phyloP scores from a whole-genome alignment of 2,888 invertebrate genomes.

The Seladonia tumulorum region DNA sequence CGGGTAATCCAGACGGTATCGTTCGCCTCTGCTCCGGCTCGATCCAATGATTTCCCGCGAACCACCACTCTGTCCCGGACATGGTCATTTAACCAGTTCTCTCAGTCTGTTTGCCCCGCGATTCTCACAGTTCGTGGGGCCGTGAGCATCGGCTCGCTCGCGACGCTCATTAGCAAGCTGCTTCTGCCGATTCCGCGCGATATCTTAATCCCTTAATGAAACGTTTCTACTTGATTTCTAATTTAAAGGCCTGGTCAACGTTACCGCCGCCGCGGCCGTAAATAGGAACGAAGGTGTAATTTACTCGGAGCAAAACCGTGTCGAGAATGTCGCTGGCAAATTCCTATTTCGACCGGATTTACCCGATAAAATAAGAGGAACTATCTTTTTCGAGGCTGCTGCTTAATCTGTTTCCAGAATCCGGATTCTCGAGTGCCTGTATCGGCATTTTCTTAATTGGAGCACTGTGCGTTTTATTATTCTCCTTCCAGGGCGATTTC shows the following conservation, averaged over 20 bases:
- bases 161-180: slow-evolving; percentile 61
- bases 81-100: slow-evolving; percentile 42
- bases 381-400: background rate
- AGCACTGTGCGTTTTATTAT: no score
- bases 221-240: slow-evolving; percentile 45
- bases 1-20: background rate
- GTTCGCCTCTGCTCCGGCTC: background rate
- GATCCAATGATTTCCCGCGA: slow-evolving; percentile 35
- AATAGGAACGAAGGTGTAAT: slow-evolving; percentile 35
- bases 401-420: no score
- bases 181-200: slow-evolving; percentile 49
- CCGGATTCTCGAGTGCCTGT: no score
- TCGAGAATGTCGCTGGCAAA: background rate
- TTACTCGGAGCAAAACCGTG: background rate
- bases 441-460: no score
- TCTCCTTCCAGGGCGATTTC: no score
- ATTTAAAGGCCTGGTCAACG: slow-evolving; percentile 51
- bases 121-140: slow-evolving; percentile 56
- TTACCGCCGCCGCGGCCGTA: slow-evolving; percentile 17
- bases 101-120: slow-evolving; percentile 31
- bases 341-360: background rate
- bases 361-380: background rate
- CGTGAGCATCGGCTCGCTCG: slow-evolving; percentile 31
- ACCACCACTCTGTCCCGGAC: background rate
- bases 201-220: slow-evolving; percentile 66